Evolutionary conservation across 2,113 vertebrate species (phyloP).

Genomic region (Haplochromis vanheusdeni): DNA sequence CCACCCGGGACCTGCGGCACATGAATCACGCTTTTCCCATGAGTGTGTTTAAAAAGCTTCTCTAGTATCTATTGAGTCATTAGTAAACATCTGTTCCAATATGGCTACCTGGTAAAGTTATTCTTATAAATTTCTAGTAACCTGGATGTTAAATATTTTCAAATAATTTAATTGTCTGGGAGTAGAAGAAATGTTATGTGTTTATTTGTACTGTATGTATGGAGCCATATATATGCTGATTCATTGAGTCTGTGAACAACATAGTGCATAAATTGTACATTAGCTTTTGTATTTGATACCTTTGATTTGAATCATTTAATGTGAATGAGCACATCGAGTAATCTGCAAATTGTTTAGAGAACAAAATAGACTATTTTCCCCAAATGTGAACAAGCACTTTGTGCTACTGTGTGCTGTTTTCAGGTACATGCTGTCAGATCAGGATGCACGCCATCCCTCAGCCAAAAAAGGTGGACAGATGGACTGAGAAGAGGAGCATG

Average conservation of each 20-base stretch:
- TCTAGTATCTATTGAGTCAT: not conserved
- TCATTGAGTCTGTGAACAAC: not conserved
- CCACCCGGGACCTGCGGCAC: accelerated
- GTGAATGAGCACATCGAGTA: not conserved
- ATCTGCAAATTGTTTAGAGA: not conserved
- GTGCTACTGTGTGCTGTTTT: not conserved
- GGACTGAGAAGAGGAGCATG: constrained; percentile 86
- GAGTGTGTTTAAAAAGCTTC: not conserved
- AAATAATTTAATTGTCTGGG: not conserved
- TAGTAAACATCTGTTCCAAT: not conserved
- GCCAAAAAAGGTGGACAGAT: constrained; percentile 80
- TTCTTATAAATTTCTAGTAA: not conserved
- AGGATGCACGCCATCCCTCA: constrained; percentile 67
- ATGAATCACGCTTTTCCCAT: not conserved
- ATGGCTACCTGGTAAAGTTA: not conserved
- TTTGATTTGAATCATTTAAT: not conserved
- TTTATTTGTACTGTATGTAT: not conserved
- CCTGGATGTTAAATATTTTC: not conserved
- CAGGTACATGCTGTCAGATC: constrained; percentile 57
- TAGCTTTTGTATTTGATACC: not conserved
- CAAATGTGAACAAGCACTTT: not conserved
- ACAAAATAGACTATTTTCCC: not conserved
- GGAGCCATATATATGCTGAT: too few relatives aligned
- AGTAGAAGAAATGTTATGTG: not conserved
- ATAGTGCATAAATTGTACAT: not conserved